These are phyloP conservation scores for Megaceryle torquata DNA, from an alignment of 2,113 vertebrate genomes.

Conservation along the genomic window DNA sequence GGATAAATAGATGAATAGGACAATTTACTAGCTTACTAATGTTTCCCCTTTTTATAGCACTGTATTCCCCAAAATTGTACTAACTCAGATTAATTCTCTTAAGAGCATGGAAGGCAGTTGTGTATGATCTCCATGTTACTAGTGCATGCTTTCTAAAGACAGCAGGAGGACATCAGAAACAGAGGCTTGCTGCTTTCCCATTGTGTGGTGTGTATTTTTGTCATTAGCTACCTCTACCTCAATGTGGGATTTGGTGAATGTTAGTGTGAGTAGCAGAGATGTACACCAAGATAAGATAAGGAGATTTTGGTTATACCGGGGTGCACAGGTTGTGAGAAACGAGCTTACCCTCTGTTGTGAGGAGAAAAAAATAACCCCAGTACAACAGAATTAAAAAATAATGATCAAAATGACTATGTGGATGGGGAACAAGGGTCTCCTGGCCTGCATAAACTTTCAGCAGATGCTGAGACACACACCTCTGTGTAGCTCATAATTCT, in stretches of 20 bases:
- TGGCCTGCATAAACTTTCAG: neutral
- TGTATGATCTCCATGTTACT: neutral
- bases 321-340: neutral
- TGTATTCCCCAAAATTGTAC: neutral
- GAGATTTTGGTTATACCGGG: neutral
- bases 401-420: neutral
- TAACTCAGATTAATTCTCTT: neutral
- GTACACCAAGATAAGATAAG: neutral
- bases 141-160: neutral
- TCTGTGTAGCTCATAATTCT: neutral
- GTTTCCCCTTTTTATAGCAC: neutral
- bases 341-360: neutral
- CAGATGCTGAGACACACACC: neutral
- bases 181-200: neutral
- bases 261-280: neutral
- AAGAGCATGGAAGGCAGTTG: fast-evolving
- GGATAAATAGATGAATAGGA: neutral
- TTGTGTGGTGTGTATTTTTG: too few species aligned
- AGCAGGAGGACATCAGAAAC: neutral
- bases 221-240: fast-evolving
- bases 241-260: neutral
- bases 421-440: neutral
- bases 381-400: neutral
- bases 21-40: neutral
- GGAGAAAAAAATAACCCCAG: fast-evolving